Base-by-base conservation (phyloP, 2,888 invertebrate genomes). In the Exephanes ischioxanthus region DNA sequence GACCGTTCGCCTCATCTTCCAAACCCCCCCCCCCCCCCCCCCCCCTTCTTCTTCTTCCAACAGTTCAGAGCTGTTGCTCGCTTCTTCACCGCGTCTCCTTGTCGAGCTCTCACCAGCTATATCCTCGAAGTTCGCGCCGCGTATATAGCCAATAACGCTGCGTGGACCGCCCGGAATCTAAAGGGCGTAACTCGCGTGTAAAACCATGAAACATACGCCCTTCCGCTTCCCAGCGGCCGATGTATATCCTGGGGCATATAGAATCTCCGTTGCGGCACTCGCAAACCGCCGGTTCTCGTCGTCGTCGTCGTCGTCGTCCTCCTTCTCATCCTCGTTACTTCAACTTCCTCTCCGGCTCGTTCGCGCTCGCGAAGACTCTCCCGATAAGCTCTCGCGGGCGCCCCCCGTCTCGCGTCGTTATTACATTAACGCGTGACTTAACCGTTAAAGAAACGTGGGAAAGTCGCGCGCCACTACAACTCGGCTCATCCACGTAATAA, bases 401-500 rank as follows among this genome's bases (percentile, higher is more conserved):
- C 58, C 41, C 68, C 45, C 68, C 26, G 66, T 81, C 73, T 75
- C 73, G 58, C 75, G 75, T 85, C 85, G 82, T 85, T 85, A 83
- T 85, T 79, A 85, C 83, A 85, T 85, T 85, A 85, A 85, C 85
- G 85, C 85, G 85, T 85, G 85, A 85, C 82, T 85, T 85, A 85
- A 85, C 85, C 85, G 85, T 85, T 85, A 80, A 85, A 85, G 85
- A 83, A 83, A 85, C 85, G 85, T 85, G 85, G 85, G 85, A 85
- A 85, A 85, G 76, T 83, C 85, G 73, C 81, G 73, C 75, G 55
- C 75, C 82, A 67, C 79, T 79, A 22, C 63, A 41, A 85, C 79
- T 66, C 75, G 71, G 79, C 85, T 76, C 82, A 85, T 82, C 82
- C 82, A 71, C 79, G 71, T 71, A 78, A 81, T 81, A 84, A 80